A percentile compares a stretch with the other conserved stretches of the same genome.
Conservation (phyloP, 2,113 vertebrate species). For the Sinocyclocheilus anshuiensis region DNA sequence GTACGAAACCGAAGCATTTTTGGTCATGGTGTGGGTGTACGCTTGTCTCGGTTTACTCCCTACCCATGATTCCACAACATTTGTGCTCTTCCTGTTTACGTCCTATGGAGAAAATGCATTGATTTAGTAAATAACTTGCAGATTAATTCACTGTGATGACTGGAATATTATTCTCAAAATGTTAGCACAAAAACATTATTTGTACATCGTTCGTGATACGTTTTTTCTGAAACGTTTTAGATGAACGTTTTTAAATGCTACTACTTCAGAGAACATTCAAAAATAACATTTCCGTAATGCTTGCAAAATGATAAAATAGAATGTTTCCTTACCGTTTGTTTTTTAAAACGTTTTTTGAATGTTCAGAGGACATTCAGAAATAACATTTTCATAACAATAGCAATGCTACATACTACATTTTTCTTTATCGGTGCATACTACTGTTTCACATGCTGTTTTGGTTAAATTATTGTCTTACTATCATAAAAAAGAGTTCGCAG, state of each 20-base stretch:
- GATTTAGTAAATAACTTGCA: neutral
- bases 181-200: too few species aligned
- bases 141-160: neutral
- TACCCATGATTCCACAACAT: slow-evolving; percentile 94
- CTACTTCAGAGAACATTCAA: too few species aligned
- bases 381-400: too few species aligned
- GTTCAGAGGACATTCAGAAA: too few species aligned
- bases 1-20: slow-evolving; percentile 93
- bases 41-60: slow-evolving; percentile 87
- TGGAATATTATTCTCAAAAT: too few species aligned
- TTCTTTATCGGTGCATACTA: neutral
- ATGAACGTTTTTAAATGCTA: too few species aligned
- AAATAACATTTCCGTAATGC: too few species aligned
- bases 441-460: neutral
- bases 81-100: slow-evolving; percentile 92
- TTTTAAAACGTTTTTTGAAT: too few species aligned
- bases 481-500: slow-evolving; percentile 97
- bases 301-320: too few species aligned
- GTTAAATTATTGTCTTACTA: slow-evolving; percentile 76
- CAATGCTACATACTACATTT: neutral
- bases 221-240: too few species aligned
- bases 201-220: too few species aligned
- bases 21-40: slow-evolving; percentile 88
- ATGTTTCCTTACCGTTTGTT: too few species aligned
- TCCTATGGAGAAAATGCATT: slow-evolving; percentile 76